Conservation (phyloP, 1,140 invertebrate genomes). For the Monochamus saltuarius region DNA sequence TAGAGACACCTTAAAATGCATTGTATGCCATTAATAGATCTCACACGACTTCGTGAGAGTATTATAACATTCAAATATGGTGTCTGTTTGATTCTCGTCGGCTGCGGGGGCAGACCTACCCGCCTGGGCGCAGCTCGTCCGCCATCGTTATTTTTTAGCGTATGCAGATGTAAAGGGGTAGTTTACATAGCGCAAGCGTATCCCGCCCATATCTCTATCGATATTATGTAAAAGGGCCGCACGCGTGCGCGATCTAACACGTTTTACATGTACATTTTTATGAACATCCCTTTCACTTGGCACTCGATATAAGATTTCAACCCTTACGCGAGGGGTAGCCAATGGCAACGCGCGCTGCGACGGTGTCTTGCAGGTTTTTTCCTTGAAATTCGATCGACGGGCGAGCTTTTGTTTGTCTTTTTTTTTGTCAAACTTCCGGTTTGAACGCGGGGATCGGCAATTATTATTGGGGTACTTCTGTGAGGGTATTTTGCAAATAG, state of each 20-base stretch:
- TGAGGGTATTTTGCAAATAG: slow-evolving; percentile 14
- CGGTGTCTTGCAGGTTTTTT: slow-evolving; percentile 29
- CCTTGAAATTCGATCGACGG: slow-evolving; percentile 31
- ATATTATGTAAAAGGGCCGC: slow-evolving; percentile 47
- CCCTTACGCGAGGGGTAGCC: slow-evolving; percentile 32
- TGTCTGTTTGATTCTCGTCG: too few species aligned
- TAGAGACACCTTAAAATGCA: too few species aligned
- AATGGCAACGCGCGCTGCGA: slow-evolving; percentile 34
- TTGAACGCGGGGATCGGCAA: slow-evolving; percentile 17
- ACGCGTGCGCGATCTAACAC: slow-evolving; percentile 45
- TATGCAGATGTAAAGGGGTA: slow-evolving; percentile 49
- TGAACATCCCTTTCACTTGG: slow-evolving; percentile 38
- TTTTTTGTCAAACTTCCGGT: slow-evolving; percentile 30
- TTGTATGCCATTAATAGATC: too few species aligned
- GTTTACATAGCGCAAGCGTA: slow-evolving; percentile 47
- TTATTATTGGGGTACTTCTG: slow-evolving; percentile 20
- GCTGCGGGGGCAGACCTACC: too few species aligned
- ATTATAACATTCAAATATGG: too few species aligned
- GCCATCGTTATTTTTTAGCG: slow-evolving; percentile 24
- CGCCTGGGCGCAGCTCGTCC: neutral
- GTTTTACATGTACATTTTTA: slow-evolving; percentile 50
- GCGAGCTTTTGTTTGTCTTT: slow-evolving; percentile 32
- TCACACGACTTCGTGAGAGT: too few species aligned
- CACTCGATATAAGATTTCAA: slow-evolving; percentile 38
- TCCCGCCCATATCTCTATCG: slow-evolving; percentile 49